Conservation (phyloP, 2,113 vertebrate species). For the Zosterops pallidus region DNA sequence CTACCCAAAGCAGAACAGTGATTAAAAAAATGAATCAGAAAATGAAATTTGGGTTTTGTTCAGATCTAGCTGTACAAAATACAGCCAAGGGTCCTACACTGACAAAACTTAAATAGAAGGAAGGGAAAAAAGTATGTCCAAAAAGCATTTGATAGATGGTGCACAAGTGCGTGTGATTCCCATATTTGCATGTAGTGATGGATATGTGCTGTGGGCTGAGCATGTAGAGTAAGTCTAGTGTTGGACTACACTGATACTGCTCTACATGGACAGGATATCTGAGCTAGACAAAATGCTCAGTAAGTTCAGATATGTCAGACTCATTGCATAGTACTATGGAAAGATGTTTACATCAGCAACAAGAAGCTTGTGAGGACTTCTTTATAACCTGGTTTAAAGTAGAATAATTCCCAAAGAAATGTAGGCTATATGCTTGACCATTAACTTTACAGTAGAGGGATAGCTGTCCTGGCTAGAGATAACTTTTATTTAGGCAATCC, state of each 20-base stretch:
- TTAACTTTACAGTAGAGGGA: background rate
- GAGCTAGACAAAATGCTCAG: background rate
- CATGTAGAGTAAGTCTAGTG: background rate
- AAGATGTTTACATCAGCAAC: background rate
- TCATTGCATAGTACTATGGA: background rate
- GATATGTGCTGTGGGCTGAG: background rate
- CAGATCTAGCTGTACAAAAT: background rate
- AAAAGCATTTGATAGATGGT: background rate
- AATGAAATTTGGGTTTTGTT: background rate
- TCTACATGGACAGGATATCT: background rate
- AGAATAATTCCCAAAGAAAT: background rate
- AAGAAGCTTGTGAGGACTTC: background rate
- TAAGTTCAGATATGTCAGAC: background rate
- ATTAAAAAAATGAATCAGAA: background rate
- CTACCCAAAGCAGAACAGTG: background rate
- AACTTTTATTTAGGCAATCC: background rate
- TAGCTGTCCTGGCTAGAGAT: background rate
- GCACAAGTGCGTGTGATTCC: background rate
- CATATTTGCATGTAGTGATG: background rate
- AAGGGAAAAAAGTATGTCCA: background rate
- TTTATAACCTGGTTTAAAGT: background rate
- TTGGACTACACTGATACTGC: background rate
- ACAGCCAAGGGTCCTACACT: background rate
- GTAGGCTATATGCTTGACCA: accelerated
- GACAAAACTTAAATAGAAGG: background rate